Conservation (phyloP, 2,797 vertebrate genomes). For the Hydrocynus forskahlii region DNA sequence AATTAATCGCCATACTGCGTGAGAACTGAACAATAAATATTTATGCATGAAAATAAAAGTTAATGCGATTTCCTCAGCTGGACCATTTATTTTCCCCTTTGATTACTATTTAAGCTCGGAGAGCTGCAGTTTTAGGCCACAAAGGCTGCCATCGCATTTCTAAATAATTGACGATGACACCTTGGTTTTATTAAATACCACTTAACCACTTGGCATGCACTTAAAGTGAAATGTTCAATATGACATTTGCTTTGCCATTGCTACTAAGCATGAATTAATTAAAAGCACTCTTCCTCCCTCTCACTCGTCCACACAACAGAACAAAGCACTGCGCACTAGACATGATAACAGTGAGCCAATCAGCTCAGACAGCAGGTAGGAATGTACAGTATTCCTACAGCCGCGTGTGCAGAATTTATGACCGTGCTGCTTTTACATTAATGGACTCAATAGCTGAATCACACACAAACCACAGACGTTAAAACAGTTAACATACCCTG, state of each 20-base stretch:
- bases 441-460: slow-evolving; percentile 2
- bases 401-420: neutral
- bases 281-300: slow-evolving; percentile 59
- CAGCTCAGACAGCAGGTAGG: slow-evolving; percentile 35
- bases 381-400: slow-evolving; percentile 1
- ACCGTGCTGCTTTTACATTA: slow-evolving; percentile 7
- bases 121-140: slow-evolving; percentile 39
- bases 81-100: slow-evolving; percentile 48
- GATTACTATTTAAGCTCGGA: slow-evolving; percentile 45
- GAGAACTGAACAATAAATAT: slow-evolving; percentile 49
- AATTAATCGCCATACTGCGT: slow-evolving; percentile 31
- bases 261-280: slow-evolving; percentile 75
- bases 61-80: slow-evolving; percentile 47
- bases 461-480: neutral
- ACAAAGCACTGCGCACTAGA: slow-evolving; percentile 67
- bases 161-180: slow-evolving; percentile 59
- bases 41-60: slow-evolving; percentile 44
- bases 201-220: slow-evolving; percentile 57
- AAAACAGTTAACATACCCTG: neutral
- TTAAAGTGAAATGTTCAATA: slow-evolving; percentile 64
- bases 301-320: slow-evolving; percentile 62
- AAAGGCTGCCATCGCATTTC: slow-evolving; percentile 50
- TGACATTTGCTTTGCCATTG: slow-evolving; percentile 67
- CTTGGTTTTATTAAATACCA: slow-evolving; percentile 61
- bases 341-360: slow-evolving; percentile 60